A percentile compares a stretch with the other conserved stretches of the same genome.
These are phyloP conservation scores for Caenorhabditis inopinata DNA, from an alignment of 1,140 invertebrate genomes.

Conservation along the genomic window DNA sequence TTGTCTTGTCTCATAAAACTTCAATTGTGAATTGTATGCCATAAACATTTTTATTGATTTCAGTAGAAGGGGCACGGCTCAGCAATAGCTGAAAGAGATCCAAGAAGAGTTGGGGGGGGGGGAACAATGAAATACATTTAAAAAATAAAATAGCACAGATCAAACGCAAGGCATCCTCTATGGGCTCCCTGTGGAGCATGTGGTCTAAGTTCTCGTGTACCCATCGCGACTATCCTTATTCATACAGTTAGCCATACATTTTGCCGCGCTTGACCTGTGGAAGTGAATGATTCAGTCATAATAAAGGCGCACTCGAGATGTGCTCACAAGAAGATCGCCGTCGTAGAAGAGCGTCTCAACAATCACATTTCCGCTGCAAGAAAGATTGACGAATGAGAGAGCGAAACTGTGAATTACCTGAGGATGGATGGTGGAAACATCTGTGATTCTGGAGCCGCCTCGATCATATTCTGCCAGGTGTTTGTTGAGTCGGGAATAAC, in stretches of 20 bases:
- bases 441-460: slow-evolving; percentile 96
- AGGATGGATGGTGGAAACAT: slow-evolving; percentile 99
- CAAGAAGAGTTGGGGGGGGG: neutral
- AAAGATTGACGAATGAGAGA: slow-evolving; percentile 68
- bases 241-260: no score
- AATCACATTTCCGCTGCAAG: slow-evolving; percentile 95
- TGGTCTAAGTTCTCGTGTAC: no score
- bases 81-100: neutral
- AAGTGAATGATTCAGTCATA: slow-evolving; percentile 76
- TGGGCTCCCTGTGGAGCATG: no score
- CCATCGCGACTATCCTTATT: no score
- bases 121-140: neutral
- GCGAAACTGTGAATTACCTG: slow-evolving; percentile 72
- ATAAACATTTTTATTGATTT: no score
- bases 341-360: slow-evolving; percentile 99
- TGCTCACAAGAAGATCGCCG: slow-evolving; percentile 88
- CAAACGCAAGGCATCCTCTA: no score
- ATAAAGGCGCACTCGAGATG: slow-evolving; percentile 89
- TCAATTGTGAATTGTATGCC: no score
- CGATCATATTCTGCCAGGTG: slow-evolving; percentile 96
- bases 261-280: no score
- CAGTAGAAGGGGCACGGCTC: no score
- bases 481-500: slow-evolving; percentile 98
- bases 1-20: no score
- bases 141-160: no score